Evolutionary conservation across 2,113 vertebrate genomes (phyloP).

Genomic region (Alethe castanea): DNA sequence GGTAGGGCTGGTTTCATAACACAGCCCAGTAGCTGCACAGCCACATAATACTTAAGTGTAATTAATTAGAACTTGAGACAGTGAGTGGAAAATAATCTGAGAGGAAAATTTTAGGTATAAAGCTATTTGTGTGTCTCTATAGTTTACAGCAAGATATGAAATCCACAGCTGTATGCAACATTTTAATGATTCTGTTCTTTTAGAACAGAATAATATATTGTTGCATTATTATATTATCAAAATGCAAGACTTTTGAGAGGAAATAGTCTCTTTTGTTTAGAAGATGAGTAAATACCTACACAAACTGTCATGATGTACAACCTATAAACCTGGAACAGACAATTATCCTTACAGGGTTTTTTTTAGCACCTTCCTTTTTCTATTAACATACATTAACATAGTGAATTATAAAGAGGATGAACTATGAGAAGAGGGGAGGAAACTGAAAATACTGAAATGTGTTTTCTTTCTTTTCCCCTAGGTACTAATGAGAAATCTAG

Average conservation of each 20-base stretch:
- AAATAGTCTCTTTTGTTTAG: slow-evolving; percentile 37
- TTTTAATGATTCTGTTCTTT: slow-evolving; percentile 35
- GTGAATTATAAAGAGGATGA: background rate
- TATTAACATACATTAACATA: background rate
- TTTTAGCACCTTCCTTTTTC: slow-evolving; percentile 39
- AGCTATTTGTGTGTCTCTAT: background rate
- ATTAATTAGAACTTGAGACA: background rate
- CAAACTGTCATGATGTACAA: background rate
- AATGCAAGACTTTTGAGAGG: background rate
- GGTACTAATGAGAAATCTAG: background rate
- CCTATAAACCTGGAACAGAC: background rate
- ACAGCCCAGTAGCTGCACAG: background rate
- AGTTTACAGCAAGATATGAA: slow-evolving; percentile 21
- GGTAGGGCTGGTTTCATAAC: background rate
- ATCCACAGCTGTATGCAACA: background rate
- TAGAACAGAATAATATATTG: background rate
- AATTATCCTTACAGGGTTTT: background rate
- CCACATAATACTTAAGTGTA: background rate
- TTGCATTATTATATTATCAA: background rate
- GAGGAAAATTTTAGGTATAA: slow-evolving; percentile 23
- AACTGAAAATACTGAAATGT: background rate
- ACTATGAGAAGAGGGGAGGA: background rate
- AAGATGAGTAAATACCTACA: slow-evolving; percentile 23
- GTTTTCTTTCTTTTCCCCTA: background rate
- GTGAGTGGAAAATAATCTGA: slow-evolving; percentile 31